These are phyloP conservation scores for Malthinus seriepunctatus DNA, from an alignment of 2,888 invertebrate species.

Conservation along the genomic window DNA sequence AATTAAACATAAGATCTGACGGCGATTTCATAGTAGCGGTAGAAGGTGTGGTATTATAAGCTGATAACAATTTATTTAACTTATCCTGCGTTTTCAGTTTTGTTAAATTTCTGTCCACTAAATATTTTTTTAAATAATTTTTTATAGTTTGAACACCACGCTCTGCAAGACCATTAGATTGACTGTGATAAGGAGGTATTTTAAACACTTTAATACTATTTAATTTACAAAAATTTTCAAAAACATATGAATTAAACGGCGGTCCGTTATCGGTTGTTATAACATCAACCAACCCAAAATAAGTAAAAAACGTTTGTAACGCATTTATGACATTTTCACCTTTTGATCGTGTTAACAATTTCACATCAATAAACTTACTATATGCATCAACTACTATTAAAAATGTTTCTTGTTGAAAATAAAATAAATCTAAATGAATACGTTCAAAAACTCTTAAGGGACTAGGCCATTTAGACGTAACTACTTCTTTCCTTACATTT, in stretches of 20 bases:
- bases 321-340: no score
- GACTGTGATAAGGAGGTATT: neutral
- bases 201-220: neutral
- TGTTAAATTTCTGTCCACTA: neutral
- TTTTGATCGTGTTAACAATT: no score
- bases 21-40: neutral
- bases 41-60: neutral
- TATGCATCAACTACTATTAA: no score
- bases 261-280: no score
- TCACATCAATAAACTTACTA: no score
- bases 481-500: constrained; percentile 5
- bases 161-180: no score
- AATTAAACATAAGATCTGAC: no score
- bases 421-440: constrained; percentile 10
- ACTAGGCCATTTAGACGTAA: constrained; percentile 8
- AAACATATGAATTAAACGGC: no score
- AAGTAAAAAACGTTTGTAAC: no score
- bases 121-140: no score
- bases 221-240: neutral
- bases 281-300: no score
- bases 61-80: neutral
- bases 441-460: constrained; percentile 3
- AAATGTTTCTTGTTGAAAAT: neutral
- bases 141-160: no score
- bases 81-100: neutral